Evolutionary conservation across 2,888 invertebrate species (phyloP), one percentile per base, ranked within the genome.

Genomic region (Andrena praecox): DNA sequence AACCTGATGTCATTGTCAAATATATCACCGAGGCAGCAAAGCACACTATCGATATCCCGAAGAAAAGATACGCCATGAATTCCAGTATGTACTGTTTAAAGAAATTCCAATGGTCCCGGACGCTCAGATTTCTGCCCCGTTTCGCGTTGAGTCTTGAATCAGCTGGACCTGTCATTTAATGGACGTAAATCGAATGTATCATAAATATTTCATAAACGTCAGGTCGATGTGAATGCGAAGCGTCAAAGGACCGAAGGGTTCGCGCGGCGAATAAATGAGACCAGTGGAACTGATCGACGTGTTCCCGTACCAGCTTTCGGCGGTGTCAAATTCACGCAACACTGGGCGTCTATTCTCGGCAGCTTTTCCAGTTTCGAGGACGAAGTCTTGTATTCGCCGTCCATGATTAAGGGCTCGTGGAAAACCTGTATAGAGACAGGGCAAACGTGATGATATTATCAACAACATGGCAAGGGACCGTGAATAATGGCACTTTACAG

Each of bases 261-360:
- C 5, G 27, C 20, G 52, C 20, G 0, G 52, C 20, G 20, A 56
- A 56, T 27, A 24, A 56, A 56, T 56, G 4, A 20, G 20, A 56
- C 24, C 24, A 20, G 16, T 33, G 4, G 27, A 2, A 66, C 42
- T 10, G 62, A 24, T 67, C 24, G 59, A 48, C 63, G 3, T 24
- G 16, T 35, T 27, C 29, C n/a, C 42, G n/a, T 76, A 85, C 86
- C 69, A 35, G 27, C 24, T 72, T 27, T 70, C 6, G 77, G 16
- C 3, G 42, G 31, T 4, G 66, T 31, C 20, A 82, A 8, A 10
- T 77, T 72, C 24, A 69, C 56, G 60, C 70, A 68, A 29, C 82
- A 85, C 31, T 72, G 56, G 42, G 50, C 24, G 20, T 77, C 27
- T 7, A 80, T 69, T 29, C 60, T 82, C 2, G 82, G 82, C 29